Percentiles rank a stretch among this genome's conserved stretches.
These are phyloP conservation scores for Poicephalus gulielmi DNA, from an alignment of 2,113 vertebrate species.

Conservation along the genomic window DNA sequence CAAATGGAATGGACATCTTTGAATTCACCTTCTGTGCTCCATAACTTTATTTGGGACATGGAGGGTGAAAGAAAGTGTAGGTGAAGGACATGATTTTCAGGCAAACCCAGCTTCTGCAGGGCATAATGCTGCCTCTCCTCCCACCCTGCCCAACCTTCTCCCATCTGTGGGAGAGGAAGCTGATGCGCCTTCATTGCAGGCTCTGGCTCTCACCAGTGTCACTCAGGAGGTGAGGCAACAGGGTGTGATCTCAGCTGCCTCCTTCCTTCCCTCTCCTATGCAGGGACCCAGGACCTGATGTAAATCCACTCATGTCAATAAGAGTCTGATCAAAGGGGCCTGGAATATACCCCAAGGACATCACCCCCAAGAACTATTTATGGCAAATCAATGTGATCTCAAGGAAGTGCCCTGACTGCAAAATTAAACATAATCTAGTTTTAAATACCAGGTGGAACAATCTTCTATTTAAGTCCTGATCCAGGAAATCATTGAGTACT, in stretches of 20 bases:
- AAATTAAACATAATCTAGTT: background rate
- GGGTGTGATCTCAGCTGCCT: background rate
- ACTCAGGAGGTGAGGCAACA: background rate
- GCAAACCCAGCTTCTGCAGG: background rate
- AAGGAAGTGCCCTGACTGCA: background rate
- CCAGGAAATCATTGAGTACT: slow-evolving; percentile 36
- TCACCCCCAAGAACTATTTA: background rate
- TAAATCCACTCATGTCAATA: background rate
- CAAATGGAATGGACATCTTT: background rate
- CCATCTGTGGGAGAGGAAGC: background rate
- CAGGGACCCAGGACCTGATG: background rate
- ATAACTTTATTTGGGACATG: background rate
- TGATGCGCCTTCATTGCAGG: background rate
- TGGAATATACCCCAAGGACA: background rate
- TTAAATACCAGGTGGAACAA: slow-evolving; percentile 32
- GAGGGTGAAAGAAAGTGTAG: background rate
- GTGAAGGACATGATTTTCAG: background rate
- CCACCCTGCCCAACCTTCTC: background rate
- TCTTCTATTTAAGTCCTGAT: slow-evolving; percentile 26
- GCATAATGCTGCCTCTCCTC: background rate
- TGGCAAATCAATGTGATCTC: background rate
- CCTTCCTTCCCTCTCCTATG: background rate
- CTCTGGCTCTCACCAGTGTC: background rate
- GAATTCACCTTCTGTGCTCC: background rate
- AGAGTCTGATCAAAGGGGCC: background rate